Base-by-base conservation (phyloP, 2,797 vertebrate species). In the Enteromius thamalakanensis region DNA sequence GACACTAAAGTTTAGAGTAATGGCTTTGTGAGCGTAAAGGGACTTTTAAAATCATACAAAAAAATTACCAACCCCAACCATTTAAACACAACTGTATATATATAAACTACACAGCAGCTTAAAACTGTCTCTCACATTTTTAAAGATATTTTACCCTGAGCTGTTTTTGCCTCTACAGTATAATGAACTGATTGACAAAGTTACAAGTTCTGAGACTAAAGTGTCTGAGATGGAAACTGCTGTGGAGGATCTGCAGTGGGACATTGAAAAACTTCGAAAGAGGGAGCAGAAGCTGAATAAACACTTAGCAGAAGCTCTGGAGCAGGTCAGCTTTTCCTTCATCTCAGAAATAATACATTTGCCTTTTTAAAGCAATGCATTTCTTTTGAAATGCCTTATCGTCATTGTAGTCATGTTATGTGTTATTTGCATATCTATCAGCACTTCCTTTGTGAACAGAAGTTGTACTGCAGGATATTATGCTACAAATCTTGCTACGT, bases 181-280 rank as follows among this genome's bases (percentile, higher is more conserved):
- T 87, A 97, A 97, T 19, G 97, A 98, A 89, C 92, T 97, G 42
- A 96, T 98, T 86, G 97, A 98, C 91, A 97, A 98, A 90, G 97
- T 97, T 87, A 97, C 95, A 0, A 96, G 96, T 45, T 94, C 97
- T 0, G 97, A 98, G 92, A 98, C 97, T 19, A 98, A 98, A 86
- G 97, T 98, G 85, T 94, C 97, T 21, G 97, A 98, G 90, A 98
- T 98, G 97, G 97, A 96, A 91, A 97, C 97, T 0, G 96, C 96
- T 0, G 96, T 98, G 68, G 97, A 98, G 88, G 97, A 98, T 89
- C 91, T 98, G 81, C 96, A 98, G 93, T 98, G 97, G 97, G 97
- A 98, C 91, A 98, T 97, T 0, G 97, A 98, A 90, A 98, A 98
- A 83, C 95, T 98, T 45, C 95, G 97, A 76, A 98, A 96, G 77